Percentiles rank a stretch among this genome's conserved stretches.
Evolutionary conservation across 1,140 invertebrate genomes (phyloP).

Genomic region (Linepithema humile): DNA sequence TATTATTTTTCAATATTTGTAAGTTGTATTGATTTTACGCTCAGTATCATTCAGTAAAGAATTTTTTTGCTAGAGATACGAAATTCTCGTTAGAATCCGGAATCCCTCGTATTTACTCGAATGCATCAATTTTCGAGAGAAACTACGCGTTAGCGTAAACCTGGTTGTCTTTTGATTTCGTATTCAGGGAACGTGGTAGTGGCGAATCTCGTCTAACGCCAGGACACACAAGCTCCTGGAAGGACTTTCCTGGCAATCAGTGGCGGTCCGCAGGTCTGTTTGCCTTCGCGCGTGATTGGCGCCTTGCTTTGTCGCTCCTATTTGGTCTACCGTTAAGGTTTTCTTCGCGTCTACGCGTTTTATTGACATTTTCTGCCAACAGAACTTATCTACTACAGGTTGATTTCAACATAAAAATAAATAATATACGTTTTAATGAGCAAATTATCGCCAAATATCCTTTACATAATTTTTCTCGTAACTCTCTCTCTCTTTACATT

Average conservation of each 20-base stretch:
- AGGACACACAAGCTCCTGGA: slow-evolving; percentile 69
- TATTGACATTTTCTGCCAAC: slow-evolving; percentile 72
- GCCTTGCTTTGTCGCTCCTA: slow-evolving; percentile 72
- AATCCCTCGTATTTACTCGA: slow-evolving; percentile 38
- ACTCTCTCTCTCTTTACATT: too few relatives aligned
- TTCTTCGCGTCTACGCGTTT: slow-evolving; percentile 61
- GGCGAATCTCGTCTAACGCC: slow-evolving; percentile 61
- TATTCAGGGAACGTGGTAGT: slow-evolving; percentile 71
- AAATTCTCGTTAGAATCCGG: slow-evolving; percentile 8
- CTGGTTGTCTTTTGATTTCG: slow-evolving; percentile 70
- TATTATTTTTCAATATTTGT: too few relatives aligned
- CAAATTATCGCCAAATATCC: too few relatives aligned
- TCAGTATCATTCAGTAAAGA: background rate
- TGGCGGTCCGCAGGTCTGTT: slow-evolving; percentile 79
- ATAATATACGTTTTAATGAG: background rate
- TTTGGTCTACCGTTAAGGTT: slow-evolving; percentile 68
- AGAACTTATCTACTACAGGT: slow-evolving; percentile 51
- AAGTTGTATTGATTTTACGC: too few relatives aligned
- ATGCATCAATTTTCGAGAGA: slow-evolving; percentile 59
- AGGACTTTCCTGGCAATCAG: slow-evolving; percentile 79
- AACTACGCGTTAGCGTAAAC: slow-evolving; percentile 36
- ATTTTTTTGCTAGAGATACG: background rate
- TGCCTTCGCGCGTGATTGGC: slow-evolving; percentile 82
- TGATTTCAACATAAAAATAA: slow-evolving; percentile 17
- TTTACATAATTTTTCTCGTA: background rate